Base-by-base conservation (phyloP, 2,888 invertebrate genomes). In the Athrips mouffetella region DNA sequence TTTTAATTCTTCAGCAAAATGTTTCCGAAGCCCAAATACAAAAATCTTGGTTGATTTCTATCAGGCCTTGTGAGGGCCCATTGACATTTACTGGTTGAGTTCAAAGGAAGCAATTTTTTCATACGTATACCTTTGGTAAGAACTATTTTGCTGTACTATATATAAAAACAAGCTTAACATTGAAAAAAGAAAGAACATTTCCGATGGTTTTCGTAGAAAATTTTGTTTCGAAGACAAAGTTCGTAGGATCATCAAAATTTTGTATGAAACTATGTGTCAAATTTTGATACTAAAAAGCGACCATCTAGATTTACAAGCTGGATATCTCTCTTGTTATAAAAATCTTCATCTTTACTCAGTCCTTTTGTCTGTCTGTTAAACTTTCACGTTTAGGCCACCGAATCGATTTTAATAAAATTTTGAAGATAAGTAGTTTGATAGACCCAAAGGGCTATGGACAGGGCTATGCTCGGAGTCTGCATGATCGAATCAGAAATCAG, bases 11-110 rank as follows among this genome's bases (percentile, higher is more conserved):
- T 8, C 13, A 16, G 2, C 41, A 51, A 21, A 21, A 51, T 46
- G 51, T 46, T 8, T 42, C 42, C 42, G 10, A 30, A 46, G 10
- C 42, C 42, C 13, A 51, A 48, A 20, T 51, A 42, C 35, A 51
- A 46, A 42, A 25, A 21, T 25, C 35, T 23, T 40, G 30, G 46
- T 27, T 30, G 44, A 37, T 2, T n/a, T 3, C 20, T 8, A 3
- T 16, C 13, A 1, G 6, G 37, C 10, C 29, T 39, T 10, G 29
- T 23, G 15, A 20, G 46, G 11, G 7, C 23, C 16, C 20, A 31
- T 25, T 48, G 48, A 48, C 48, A n/a, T 48, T 37, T 47, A 7
- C 29, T 23, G 23, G 30, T 42, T 27, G 16, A 10, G n/a, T n/a
- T 2, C 18, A 13, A 42, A 15, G 13, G 21, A 37, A 3, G 25